A percentile compares a stretch with the other conserved stretches of the same genome.
Evolutionary conservation across 2,797 vertebrate species (phyloP).

Genomic region (Euthynnus affinis): DNA sequence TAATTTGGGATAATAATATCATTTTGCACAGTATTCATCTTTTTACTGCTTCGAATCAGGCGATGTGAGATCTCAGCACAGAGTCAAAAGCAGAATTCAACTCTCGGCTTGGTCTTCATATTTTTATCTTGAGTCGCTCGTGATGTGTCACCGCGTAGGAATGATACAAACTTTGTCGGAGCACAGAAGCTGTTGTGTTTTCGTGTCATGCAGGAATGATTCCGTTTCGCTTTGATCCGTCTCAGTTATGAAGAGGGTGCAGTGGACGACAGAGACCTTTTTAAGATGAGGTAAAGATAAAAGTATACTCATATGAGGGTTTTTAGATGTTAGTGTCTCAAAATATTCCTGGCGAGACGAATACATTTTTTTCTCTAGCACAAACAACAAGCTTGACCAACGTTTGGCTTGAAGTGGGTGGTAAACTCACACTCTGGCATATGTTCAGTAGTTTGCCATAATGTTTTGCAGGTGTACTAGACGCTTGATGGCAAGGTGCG

Average conservation of each 20-base stretch:
- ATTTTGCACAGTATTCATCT: neutral
- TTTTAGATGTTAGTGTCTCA: neutral
- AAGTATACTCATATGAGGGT: neutral
- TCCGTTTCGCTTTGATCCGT: neutral
- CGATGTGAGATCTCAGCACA: neutral
- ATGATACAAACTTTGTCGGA: neutral
- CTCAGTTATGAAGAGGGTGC: neutral
- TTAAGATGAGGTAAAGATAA: neutral
- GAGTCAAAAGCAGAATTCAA: neutral
- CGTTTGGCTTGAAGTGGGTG: neutral
- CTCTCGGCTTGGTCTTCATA: neutral
- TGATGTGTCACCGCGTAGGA: neutral
- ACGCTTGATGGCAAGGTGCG: neutral
- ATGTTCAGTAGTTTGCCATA: neutral
- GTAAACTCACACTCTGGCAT: conserved; percentile 2
- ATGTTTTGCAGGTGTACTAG: neutral
- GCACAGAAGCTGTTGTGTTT: neutral
- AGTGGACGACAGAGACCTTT: neutral
- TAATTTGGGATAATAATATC: neutral
- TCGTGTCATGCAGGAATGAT: neutral
- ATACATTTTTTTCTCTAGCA: neutral
- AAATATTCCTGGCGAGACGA: neutral
- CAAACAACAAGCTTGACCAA: neutral
- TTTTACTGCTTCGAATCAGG: neutral
- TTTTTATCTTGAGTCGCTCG: neutral